A percentile compares a stretch with the other conserved stretches of the same genome.
phyloP scores from a whole-genome alignment of 2,797 vertebrate genomes.

The Xerus rutilus region DNA sequence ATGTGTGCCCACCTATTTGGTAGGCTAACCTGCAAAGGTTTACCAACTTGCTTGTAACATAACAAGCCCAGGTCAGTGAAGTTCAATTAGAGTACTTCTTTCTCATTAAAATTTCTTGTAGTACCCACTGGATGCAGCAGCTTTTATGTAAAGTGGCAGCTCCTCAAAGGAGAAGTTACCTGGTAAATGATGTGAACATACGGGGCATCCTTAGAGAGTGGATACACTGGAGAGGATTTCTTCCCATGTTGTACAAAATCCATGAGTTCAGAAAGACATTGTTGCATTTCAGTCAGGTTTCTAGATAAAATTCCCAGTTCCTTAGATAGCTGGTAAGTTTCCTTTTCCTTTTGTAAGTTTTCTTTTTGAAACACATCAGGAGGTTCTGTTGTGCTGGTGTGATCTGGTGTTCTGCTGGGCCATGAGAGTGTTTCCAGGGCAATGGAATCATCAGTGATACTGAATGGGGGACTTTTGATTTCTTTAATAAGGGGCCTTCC shows the following conservation, averaged over 20 bases:
- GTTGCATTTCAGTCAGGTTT: constrained; percentile 92
- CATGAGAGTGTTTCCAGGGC: constrained; percentile 86
- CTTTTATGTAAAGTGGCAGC: neutral
- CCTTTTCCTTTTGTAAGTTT: constrained; percentile 84
- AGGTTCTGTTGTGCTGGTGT: constrained; percentile 86
- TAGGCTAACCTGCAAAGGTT: neutral
- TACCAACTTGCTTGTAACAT: neutral
- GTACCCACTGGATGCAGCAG: neutral
- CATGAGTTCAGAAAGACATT: constrained; percentile 90
- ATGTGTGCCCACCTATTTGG: neutral
- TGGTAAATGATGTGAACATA: constrained; percentile 95
- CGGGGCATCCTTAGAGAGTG: constrained; percentile 90
- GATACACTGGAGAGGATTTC: constrained; percentile 89
- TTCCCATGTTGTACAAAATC: constrained; percentile 90
- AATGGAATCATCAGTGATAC: constrained; percentile 70
- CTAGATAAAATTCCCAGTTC: constrained; percentile 91
- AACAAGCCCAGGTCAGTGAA: neutral
- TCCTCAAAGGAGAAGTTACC: constrained; percentile 88
- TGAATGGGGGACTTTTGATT: constrained; percentile 85
- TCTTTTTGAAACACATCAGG: constrained; percentile 83
- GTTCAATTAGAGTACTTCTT: neutral
- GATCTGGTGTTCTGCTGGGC: constrained; percentile 82
- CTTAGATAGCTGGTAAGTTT: constrained; percentile 87
- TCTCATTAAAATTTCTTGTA: neutral
- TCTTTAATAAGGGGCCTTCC: constrained; percentile 92